These are phyloP conservation scores for Chionoecetes opilio DNA, from an alignment of 1,140 invertebrate species.

Conservation along the genomic window DNA sequence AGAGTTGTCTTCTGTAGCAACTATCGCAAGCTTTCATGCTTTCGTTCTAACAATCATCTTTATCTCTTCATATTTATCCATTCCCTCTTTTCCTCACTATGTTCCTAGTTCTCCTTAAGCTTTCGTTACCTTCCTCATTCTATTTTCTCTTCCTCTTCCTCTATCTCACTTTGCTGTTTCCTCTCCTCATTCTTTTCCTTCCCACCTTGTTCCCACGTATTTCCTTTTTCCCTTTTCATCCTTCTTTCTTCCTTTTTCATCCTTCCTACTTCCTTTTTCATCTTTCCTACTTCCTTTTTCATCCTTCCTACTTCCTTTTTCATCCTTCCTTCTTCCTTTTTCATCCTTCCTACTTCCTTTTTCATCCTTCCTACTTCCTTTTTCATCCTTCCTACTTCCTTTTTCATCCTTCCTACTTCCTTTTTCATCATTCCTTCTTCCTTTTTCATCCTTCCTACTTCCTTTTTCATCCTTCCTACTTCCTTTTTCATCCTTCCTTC, in stretches of 20 bases:
- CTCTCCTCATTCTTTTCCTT: not conserved
- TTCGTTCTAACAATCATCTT: too few relatives aligned
- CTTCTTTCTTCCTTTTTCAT: slow-evolving; percentile 31
- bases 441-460: not conserved
- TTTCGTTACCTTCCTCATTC: too few relatives aligned
- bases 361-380: too few relatives aligned
- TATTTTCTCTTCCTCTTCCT: too few relatives aligned
- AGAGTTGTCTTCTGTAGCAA: too few relatives aligned
- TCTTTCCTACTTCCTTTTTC: not conserved
- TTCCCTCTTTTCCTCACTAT: too few relatives aligned
- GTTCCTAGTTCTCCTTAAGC: too few relatives aligned
- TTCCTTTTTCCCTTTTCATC: not conserved
- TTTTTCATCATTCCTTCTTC: not conserved
- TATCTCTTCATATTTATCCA: too few relatives aligned
- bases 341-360: not conserved
- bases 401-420: too few relatives aligned
- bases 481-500: not conserved
- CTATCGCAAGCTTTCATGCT: too few relatives aligned
- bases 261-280: not conserved
- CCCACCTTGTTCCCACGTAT: not conserved
- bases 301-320: not conserved
- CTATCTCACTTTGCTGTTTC: too few relatives aligned
- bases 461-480: not conserved
- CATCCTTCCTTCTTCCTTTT: not conserved
- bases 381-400: too few relatives aligned